Percentiles rank a stretch among this genome's conserved stretches.
phyloP scores from a whole-genome alignment of 1,140 invertebrate genomes.

The Zaprionus nigranus region DNA sequence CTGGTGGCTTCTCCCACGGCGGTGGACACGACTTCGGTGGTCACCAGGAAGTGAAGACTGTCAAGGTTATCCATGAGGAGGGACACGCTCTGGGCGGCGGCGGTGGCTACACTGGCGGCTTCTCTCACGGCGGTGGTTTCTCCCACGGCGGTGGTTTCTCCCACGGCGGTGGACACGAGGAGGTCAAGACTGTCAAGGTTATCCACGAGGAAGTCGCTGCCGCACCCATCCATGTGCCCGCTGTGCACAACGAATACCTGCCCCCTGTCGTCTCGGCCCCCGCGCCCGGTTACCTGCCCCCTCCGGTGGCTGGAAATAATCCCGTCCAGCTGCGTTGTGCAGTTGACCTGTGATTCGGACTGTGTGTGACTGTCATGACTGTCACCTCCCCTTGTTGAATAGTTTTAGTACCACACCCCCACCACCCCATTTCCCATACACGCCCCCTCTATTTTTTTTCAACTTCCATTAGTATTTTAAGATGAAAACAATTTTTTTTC shows the following conservation, averaged over 20 bases:
- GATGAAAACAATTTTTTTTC: conserved; percentile 53
- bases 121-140: conserved; percentile 37
- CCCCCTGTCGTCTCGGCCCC: conserved; percentile 49
- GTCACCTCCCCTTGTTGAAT: conserved; percentile 66
- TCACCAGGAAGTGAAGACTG: conserved; percentile 64
- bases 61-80: conserved; percentile 77
- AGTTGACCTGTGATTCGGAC: conserved; percentile 59
- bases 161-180: conserved; percentile 38
- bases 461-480: conserved; percentile 43
- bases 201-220: conserved; percentile 63
- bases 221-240: conserved; percentile 39
- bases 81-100: conserved; percentile 47
- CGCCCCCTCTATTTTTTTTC: conserved; percentile 29
- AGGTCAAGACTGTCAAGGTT: conserved; percentile 62
- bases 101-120: conserved; percentile 32
- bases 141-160: conserved; percentile 23
- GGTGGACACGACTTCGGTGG: conserved; percentile 48
- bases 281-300: conserved; percentile 64
- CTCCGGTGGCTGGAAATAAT: conserved; percentile 66
- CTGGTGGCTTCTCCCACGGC: conserved; percentile 44
- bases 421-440: not conserved
- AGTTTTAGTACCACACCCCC: conserved; percentile 52
- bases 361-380: conserved; percentile 62
- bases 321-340: conserved; percentile 9
- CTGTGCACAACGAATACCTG: conserved; percentile 55